Evolutionary conservation across 2,113 vertebrate species (phyloP).

Genomic region (Leucopsar rothschildi): DNA sequence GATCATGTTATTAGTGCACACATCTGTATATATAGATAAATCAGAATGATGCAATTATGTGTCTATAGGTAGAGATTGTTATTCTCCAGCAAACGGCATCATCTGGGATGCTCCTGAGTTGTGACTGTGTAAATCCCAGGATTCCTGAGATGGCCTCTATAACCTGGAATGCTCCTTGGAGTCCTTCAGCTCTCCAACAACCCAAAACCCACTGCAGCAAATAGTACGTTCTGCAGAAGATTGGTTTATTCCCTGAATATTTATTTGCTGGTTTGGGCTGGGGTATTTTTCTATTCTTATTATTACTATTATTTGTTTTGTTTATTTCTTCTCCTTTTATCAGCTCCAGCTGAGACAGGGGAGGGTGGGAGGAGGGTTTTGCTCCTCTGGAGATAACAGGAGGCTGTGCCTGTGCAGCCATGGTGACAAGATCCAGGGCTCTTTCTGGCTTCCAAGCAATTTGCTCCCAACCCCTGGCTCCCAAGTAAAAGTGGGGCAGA

Average conservation of each 20-base stretch:
- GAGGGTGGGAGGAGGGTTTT: constrained; percentile 60
- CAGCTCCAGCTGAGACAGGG: constrained; percentile 52
- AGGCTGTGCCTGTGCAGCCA: constrained; percentile 67
- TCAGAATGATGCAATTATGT: not conserved
- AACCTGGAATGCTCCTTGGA: not conserved
- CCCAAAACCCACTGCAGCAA: not conserved
- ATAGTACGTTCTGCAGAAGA: not conserved
- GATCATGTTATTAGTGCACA: not conserved
- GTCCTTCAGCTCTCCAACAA: not conserved
- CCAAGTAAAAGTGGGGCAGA: constrained; percentile 56
- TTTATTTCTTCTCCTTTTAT: constrained; percentile 45
- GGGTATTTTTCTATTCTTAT: not conserved
- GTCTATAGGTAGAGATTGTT: not conserved
- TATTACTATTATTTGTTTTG: not conserved
- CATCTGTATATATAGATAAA: not conserved
- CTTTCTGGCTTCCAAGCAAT: constrained; percentile 56
- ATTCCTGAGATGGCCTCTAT: not conserved
- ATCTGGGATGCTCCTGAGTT: not conserved
- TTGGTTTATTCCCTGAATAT: not conserved
- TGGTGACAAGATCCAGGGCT: constrained; percentile 62
- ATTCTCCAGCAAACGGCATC: not conserved
- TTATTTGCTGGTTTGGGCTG: not conserved
- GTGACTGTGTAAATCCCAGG: not conserved
- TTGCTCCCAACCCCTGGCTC: constrained; percentile 53
- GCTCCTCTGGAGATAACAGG: constrained; percentile 56